Evolutionary conservation across 2,113 vertebrate genomes (phyloP).

Genomic region (Sialia sialis): DNA sequence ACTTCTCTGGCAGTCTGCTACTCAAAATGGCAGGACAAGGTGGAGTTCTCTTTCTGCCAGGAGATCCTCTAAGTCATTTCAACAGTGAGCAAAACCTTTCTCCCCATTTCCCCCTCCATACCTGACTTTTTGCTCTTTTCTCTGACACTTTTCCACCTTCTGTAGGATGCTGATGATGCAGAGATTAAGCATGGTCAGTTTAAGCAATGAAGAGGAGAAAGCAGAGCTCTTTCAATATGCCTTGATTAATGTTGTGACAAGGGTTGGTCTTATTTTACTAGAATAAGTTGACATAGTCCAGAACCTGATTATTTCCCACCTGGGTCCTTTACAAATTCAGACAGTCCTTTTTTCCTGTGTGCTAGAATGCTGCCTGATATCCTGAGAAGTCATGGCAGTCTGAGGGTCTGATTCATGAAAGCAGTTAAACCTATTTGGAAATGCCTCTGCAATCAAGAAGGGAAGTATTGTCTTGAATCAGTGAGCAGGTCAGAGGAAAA

Average conservation of each 20-base stretch:
- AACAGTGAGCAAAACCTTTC: not conserved
- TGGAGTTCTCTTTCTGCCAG: not conserved
- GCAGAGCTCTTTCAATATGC: not conserved
- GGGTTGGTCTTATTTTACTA: not conserved
- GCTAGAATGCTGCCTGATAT: not conserved
- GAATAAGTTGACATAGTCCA: not conserved
- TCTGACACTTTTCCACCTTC: not conserved
- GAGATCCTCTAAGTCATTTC: not conserved
- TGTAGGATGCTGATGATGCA: not conserved
- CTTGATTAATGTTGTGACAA: not conserved
- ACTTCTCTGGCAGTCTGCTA: not conserved
- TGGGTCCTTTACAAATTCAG: not conserved
- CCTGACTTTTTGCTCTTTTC: not conserved
- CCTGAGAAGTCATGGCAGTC: not conserved
- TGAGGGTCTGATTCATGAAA: not conserved
- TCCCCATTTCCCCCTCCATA: not conserved
- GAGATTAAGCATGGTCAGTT: not conserved
- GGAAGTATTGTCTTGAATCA: not conserved
- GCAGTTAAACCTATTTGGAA: not conserved
- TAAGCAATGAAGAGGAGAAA: not conserved
- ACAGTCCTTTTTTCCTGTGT: not conserved
- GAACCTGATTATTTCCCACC: not conserved
- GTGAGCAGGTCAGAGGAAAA: not conserved
- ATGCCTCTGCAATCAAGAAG: not conserved
- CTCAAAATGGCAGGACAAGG: not conserved